Percentiles rank a stretch among this genome's conserved stretches.
These are phyloP conservation scores for Dioctria rufipes DNA, from an alignment of 2,888 invertebrate species.

Conservation along the genomic window DNA sequence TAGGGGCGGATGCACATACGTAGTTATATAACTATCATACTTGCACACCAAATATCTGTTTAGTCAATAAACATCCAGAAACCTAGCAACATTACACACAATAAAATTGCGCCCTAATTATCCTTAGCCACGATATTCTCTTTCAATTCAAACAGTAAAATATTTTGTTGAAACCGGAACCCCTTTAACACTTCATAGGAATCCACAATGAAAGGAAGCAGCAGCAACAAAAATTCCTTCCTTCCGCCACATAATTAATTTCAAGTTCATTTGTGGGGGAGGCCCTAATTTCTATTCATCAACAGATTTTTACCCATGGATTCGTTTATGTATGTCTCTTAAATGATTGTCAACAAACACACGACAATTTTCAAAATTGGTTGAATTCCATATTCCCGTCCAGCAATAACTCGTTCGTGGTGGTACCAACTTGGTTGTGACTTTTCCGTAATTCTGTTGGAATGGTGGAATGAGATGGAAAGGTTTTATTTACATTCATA, in stretches of 20 bases:
- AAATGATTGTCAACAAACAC: not conserved
- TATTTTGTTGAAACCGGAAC: not conserved
- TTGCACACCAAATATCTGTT: conserved; percentile 14
- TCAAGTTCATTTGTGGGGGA: conserved; percentile 37
- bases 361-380: conserved; percentile 5
- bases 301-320: not conserved
- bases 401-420: conserved; percentile 33
- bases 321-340: not conserved
- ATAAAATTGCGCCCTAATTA: conserved; percentile 35
- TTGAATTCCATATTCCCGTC: not conserved
- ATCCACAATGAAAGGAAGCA: not conserved
- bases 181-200: not conserved
- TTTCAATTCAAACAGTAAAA: conserved; percentile 19
- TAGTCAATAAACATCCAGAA: conserved; percentile 16
- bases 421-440: conserved; percentile 24
- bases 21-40: not conserved
- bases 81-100: not conserved
- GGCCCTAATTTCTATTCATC: conserved; percentile 17
- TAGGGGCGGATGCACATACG: not conserved
- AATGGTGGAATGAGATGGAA: not conserved
- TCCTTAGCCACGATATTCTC: conserved; percentile 25
- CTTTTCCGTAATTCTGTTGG: conserved; percentile 22
- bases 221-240: conserved; percentile 7
- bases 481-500: conserved; percentile 21
- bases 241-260: conserved; percentile 25